phyloP scores from a whole-genome alignment of 1,140 invertebrate species.

The Neuroterus valhalla region DNA sequence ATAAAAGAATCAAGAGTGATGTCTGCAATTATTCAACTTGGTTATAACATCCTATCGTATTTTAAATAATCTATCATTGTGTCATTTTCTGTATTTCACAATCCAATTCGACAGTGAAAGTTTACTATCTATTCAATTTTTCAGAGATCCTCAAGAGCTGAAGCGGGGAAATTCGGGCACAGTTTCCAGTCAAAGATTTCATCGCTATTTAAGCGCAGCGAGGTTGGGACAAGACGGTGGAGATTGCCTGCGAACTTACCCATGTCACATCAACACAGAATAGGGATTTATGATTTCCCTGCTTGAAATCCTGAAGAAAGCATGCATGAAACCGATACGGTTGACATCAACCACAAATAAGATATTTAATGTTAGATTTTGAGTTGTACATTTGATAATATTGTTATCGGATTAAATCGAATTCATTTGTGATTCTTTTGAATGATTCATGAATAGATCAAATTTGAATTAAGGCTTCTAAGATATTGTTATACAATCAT shows the following conservation, averaged over 20 bases:
- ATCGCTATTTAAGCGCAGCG: slow-evolving; percentile 86
- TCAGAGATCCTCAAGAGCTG: slow-evolving; percentile 84
- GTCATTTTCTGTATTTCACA: not conserved
- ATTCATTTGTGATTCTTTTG: too few relatives aligned
- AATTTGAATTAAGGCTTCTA: not conserved
- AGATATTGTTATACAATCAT: not conserved
- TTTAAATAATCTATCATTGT: not conserved
- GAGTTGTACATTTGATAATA: too few relatives aligned
- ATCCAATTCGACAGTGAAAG: not conserved
- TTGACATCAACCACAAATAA: too few relatives aligned
- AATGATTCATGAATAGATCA: not conserved
- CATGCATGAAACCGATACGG: too few relatives aligned
- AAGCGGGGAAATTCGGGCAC: slow-evolving; percentile 76
- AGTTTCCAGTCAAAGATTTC: slow-evolving; percentile 83
- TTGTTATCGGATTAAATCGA: too few relatives aligned
- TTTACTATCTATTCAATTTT: slow-evolving; percentile 50
- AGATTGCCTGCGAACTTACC: slow-evolving; percentile 82
- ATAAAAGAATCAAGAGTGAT: too few relatives aligned
- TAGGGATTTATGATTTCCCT: slow-evolving; percentile 37
- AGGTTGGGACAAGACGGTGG: slow-evolving; percentile 87
- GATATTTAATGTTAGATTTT: too few relatives aligned
- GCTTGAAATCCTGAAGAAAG: not conserved
- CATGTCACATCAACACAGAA: slow-evolving; percentile 79
- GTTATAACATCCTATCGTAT: not conserved
- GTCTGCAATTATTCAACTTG: too few relatives aligned